These are phyloP conservation scores for Panthera tigris DNA, from an alignment of 2,113 vertebrate genomes.

Conservation along the genomic window DNA sequence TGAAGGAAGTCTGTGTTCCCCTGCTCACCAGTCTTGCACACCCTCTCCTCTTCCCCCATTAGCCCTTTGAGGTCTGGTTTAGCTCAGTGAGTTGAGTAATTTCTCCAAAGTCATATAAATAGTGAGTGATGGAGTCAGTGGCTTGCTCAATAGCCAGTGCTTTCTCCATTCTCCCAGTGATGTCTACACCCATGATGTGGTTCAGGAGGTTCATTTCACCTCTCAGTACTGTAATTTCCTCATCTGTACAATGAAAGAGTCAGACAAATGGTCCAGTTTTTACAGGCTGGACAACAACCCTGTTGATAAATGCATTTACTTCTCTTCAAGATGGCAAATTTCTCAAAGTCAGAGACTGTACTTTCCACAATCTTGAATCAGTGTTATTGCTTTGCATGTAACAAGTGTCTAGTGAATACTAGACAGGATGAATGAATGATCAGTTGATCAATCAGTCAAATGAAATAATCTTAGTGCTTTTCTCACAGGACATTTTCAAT, in stretches of 20 bases:
- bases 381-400: not conserved
- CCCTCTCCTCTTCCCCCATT: not conserved
- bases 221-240: not conserved
- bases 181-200: fast-evolving
- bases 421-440: not conserved
- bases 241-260: not conserved
- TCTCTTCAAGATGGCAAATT: slow-evolving; percentile 8
- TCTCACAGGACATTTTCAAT: not conserved
- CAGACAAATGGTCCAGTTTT: not conserved
- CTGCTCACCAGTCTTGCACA: not conserved
- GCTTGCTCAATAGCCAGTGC: not conserved
- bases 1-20: not conserved
- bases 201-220: not conserved
- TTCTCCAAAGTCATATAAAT: not conserved
- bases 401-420: not conserved
- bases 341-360: not conserved
- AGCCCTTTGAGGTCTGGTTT: not conserved
- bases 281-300: not conserved
- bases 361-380: not conserved
- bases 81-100: not conserved
- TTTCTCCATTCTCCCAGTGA: not conserved
- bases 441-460: not conserved
- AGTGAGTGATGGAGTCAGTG: not conserved
- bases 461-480: slow-evolving; percentile 15
- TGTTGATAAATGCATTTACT: slow-evolving; percentile 7